Evolutionary conservation across 2,113 vertebrate genomes (phyloP).

Genomic region (Fregetta grallaria): DNA sequence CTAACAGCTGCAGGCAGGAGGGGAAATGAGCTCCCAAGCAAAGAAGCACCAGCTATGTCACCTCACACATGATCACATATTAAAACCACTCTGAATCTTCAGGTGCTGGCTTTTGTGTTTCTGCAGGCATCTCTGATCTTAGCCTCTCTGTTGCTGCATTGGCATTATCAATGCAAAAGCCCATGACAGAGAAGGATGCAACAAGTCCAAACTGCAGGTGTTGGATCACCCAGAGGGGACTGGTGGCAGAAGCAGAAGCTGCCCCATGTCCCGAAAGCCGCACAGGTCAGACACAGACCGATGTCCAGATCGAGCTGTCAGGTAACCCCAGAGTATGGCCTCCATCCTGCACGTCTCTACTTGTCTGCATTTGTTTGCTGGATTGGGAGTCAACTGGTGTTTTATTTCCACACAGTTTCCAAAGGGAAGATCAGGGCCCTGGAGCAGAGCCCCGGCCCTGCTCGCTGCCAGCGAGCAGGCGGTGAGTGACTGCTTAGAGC

Average conservation of each 20-base stretch:
- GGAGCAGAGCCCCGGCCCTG: not conserved
- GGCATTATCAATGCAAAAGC: not conserved
- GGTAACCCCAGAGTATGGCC: accelerated
- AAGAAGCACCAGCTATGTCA: not conserved
- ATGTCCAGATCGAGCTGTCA: not conserved
- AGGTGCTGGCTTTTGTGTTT: not conserved
- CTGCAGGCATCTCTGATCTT: not conserved
- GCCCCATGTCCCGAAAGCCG: accelerated
- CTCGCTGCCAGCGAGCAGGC: accelerated
- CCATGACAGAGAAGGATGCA: not conserved
- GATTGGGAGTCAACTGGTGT: not conserved
- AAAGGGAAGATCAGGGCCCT: not conserved
- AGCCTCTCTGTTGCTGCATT: not conserved
- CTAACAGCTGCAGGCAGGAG: not conserved
- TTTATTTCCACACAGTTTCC: not conserved
- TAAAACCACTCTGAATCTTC: not conserved
- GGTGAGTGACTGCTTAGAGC: not conserved
- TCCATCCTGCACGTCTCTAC: not conserved
- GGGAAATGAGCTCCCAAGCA: not conserved
- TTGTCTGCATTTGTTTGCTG: not conserved
- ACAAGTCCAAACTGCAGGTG: not conserved
- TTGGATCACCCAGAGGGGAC: not conserved
- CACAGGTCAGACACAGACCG: accelerated
- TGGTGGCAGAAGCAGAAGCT: not conserved
- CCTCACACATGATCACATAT: not conserved